These are phyloP conservation scores for Lycia hirtaria DNA, from an alignment of 2,888 invertebrate genomes.

Conservation along the genomic window DNA sequence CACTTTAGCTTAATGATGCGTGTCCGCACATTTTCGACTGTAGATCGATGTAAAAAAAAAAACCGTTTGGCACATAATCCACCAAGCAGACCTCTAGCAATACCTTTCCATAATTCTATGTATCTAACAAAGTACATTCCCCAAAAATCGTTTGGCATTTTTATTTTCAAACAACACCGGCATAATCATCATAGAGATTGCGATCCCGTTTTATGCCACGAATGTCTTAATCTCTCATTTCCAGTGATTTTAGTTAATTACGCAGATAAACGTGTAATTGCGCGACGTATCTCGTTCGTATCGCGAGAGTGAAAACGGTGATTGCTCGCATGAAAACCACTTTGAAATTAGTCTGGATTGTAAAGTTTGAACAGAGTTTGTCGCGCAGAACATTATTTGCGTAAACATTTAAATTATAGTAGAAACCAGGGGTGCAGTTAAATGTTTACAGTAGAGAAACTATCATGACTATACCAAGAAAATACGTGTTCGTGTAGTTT, in stretches of 20 bases:
- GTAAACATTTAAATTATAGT: slow-evolving; percentile 42
- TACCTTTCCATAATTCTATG: no score
- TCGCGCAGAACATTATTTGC: slow-evolving; percentile 33
- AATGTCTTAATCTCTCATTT: slow-evolving; percentile 45
- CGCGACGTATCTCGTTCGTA: slow-evolving; percentile 48
- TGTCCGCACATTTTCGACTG: no score
- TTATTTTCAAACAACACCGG: background rate
- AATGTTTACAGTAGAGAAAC: slow-evolving; percentile 10
- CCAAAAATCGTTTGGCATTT: background rate
- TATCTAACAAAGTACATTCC: no score
- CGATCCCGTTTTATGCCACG: slow-evolving; percentile 29
- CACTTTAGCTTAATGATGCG: no score
- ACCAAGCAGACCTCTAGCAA: no score
- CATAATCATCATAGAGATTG: slow-evolving; percentile 4
- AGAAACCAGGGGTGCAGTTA: slow-evolving; percentile 35
- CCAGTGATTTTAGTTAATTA: slow-evolving; percentile 55
- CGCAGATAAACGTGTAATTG: slow-evolving; percentile 52
- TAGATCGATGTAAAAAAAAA: no score
- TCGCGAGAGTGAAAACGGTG: slow-evolving; percentile 59
- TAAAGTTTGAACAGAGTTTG: slow-evolving; percentile 50
- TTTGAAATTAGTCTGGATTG: slow-evolving; percentile 58
- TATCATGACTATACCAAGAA: no score
- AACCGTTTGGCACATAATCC: no score
- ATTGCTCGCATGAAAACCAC: slow-evolving; percentile 53
- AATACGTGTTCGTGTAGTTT: no score